Percentiles rank a stretch among this genome's conserved stretches.
phyloP scores from a whole-genome alignment of 2,888 invertebrate species.

The Odontocolon sp. region DNA sequence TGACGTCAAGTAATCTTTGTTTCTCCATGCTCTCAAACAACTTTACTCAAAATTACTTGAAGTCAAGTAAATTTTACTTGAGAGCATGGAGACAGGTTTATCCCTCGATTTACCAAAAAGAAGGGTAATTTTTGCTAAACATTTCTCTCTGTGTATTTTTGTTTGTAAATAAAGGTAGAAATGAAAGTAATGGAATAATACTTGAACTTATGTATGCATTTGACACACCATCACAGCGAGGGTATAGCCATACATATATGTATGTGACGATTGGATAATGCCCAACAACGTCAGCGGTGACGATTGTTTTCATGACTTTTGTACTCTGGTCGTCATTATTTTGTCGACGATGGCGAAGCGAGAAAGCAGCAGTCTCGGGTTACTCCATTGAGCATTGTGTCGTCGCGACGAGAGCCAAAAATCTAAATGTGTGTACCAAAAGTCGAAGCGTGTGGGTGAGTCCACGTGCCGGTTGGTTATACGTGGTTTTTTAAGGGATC shows the following conservation, averaged over 20 bases:
- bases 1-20: no score
- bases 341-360: constrained; percentile 32
- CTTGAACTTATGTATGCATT: constrained; percentile 31
- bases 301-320: constrained; percentile 77
- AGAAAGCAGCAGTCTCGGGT: constrained; percentile 59
- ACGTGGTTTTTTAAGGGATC: constrained; percentile 25
- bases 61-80: no score
- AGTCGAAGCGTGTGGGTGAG: constrained; percentile 25
- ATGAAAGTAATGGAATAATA: constrained; percentile 12
- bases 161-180: no score
- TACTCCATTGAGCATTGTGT: constrained; percentile 57
- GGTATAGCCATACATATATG: no score
- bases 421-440: constrained; percentile 36
- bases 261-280: constrained; percentile 45
- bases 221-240: no score
- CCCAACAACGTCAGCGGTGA: constrained; percentile 21
- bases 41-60: no score
- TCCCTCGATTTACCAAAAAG: no score
- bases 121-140: no score
- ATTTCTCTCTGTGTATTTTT: no score
- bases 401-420: constrained; percentile 49
- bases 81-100: no score
- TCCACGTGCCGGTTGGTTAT: constrained; percentile 49
- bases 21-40: no score
- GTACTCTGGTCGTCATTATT: constrained; percentile 66